Percentiles rank a stretch among this genome's conserved stretches.
phyloP scores from a whole-genome alignment of 2,797 vertebrate genomes.

The Etheostoma perlongum region DNA sequence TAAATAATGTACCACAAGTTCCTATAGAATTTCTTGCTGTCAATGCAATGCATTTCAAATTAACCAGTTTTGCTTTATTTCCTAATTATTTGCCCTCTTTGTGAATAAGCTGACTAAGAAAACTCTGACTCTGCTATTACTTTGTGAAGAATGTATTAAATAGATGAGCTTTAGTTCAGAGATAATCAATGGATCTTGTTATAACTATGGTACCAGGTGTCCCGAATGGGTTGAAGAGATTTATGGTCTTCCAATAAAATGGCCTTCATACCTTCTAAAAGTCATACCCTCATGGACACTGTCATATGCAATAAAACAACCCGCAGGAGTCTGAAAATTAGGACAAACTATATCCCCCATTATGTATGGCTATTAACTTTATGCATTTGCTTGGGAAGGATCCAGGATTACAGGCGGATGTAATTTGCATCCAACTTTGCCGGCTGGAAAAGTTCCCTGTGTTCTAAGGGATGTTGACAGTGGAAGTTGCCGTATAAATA shows the following conservation, averaged over 20 bases:
- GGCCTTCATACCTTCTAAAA: constrained; percentile 70
- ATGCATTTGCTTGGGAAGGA: constrained; percentile 72
- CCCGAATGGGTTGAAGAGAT: constrained; percentile 59
- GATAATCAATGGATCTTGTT: constrained; percentile 61
- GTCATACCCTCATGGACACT: constrained; percentile 65
- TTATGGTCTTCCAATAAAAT: constrained; percentile 69
- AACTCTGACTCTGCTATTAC: constrained; percentile 41
- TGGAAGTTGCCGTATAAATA: constrained; percentile 57
- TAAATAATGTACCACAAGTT: neutral
- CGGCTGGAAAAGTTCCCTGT: constrained; percentile 49
- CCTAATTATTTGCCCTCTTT: constrained; percentile 44
- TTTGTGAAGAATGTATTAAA: constrained; percentile 65
- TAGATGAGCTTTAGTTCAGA: constrained; percentile 36
- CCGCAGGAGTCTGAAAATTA: constrained; percentile 62
- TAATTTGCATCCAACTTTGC: constrained; percentile 62
- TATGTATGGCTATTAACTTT: constrained; percentile 73
- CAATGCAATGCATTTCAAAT: constrained; percentile 29
- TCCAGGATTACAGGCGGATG: constrained; percentile 62
- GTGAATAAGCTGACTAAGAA: constrained; percentile 39
- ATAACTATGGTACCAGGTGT: constrained; percentile 48
- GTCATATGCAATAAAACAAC: constrained; percentile 74
- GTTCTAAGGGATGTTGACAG: constrained; percentile 49
- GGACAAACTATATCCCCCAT: constrained; percentile 61
- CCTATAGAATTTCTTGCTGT: neutral
- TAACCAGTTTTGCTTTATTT: constrained; percentile 33